phyloP scores from a whole-genome alignment of 2,797 vertebrate genomes.

The Orestias chungarensis region DNA sequence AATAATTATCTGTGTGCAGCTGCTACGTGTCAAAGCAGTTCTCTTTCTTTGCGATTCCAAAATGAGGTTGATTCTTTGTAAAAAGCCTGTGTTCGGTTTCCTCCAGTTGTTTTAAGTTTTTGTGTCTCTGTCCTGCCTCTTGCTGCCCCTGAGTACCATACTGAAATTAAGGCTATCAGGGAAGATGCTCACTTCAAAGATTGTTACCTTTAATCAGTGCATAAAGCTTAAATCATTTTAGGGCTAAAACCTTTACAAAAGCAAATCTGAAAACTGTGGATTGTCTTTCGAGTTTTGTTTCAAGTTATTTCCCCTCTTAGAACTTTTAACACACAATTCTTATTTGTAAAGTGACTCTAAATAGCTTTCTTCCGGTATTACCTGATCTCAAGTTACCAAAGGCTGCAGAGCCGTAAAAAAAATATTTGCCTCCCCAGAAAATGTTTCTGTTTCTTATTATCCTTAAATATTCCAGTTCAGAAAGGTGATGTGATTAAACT shows the following conservation, averaged over 20 bases:
- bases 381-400: background rate
- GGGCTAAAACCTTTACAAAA: no score
- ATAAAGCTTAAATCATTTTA: no score
- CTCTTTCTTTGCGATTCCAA: background rate
- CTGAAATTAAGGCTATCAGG: no score
- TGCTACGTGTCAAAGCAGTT: conserved; percentile 1
- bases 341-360: background rate
- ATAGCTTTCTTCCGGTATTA: background rate
- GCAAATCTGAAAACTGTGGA: background rate
- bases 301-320: no score
- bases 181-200: no score
- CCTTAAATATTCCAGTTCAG: background rate
- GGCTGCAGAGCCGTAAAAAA: background rate
- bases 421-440: background rate
- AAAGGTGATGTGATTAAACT: background rate
- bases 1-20: conserved; percentile 10
- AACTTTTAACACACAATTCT: background rate
- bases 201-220: no score
- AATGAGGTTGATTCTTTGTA: background rate
- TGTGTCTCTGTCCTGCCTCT: no score
- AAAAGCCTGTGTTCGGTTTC: background rate
- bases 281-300: background rate
- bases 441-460: background rate
- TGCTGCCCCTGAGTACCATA: no score
- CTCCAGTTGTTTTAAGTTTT: background rate